phyloP scores from a whole-genome alignment of 1,140 invertebrate genomes.

The Polypedilum pembai region DNA sequence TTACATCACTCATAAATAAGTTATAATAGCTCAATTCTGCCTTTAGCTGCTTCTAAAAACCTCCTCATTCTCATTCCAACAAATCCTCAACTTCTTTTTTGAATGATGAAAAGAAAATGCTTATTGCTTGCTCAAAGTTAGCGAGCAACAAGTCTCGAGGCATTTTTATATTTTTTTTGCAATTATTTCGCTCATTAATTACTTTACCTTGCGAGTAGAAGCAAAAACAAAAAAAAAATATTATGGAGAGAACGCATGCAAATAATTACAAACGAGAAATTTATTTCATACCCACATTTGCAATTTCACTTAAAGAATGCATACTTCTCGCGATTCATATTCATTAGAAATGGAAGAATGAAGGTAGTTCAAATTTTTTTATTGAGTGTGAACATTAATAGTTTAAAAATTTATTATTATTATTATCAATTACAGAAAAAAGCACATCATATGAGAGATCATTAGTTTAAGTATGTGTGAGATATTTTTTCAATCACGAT shows the following conservation, averaged over 20 bases:
- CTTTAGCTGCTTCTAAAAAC: neutral
- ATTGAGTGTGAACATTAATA: neutral
- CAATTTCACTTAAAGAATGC: neutral
- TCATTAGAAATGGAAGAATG: no score
- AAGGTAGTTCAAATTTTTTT: neutral
- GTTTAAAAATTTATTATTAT: neutral
- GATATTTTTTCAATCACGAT: neutral
- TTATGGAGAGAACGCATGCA: neutral
- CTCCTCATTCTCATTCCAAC: neutral
- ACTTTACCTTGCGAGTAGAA: neutral
- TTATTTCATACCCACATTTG: neutral
- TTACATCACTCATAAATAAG: slow-evolving; percentile 26
- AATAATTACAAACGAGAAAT: slow-evolving; percentile 9
- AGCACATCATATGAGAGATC: neutral
- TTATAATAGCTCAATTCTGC: slow-evolving; percentile 27
- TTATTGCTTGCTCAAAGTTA: no score
- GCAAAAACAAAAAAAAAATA: neutral
- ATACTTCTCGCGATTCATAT: neutral
- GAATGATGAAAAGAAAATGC: no score
- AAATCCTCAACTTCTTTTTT: no score
- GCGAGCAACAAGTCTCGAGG: no score
- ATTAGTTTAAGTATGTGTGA: neutral
- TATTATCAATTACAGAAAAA: neutral
- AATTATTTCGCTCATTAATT: no score
- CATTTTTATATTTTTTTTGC: no score